phyloP scores from a whole-genome alignment of 2,797 vertebrate genomes.

The Cheirogaleus major region DNA sequence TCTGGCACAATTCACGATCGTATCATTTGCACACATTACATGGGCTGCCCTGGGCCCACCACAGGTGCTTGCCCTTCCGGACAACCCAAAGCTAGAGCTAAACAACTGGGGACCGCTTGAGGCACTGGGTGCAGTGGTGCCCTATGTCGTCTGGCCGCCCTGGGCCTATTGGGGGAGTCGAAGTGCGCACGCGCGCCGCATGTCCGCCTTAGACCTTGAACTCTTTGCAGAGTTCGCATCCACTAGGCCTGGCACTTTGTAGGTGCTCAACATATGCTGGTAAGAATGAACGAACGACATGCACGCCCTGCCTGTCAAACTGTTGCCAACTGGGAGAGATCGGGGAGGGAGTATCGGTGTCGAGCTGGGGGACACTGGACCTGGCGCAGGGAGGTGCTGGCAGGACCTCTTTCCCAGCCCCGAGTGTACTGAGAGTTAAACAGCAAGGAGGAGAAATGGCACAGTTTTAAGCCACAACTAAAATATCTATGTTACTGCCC shows the following conservation, averaged over 20 bases:
- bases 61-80: background rate
- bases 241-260: background rate
- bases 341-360: background rate
- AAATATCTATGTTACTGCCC: background rate
- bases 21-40: background rate
- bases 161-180: background rate
- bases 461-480: background rate
- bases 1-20: background rate
- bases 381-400: background rate
- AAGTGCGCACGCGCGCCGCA: fast-evolving
- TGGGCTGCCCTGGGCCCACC: too few relatives aligned
- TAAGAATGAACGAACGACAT: background rate
- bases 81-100: background rate
- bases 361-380: background rate
- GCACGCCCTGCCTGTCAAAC: background rate
- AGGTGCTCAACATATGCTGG: background rate
- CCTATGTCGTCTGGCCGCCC: background rate
- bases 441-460: background rate
- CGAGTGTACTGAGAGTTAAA: background rate
- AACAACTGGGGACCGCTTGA: too few relatives aligned
- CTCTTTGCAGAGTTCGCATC: background rate
- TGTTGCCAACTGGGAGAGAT: background rate
- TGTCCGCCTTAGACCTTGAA: fast-evolving
- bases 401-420: background rate
- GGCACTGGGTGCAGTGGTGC: background rate